Base-by-base conservation (phyloP, 1,140 invertebrate species). In the Steinernema khuongi region DNA sequence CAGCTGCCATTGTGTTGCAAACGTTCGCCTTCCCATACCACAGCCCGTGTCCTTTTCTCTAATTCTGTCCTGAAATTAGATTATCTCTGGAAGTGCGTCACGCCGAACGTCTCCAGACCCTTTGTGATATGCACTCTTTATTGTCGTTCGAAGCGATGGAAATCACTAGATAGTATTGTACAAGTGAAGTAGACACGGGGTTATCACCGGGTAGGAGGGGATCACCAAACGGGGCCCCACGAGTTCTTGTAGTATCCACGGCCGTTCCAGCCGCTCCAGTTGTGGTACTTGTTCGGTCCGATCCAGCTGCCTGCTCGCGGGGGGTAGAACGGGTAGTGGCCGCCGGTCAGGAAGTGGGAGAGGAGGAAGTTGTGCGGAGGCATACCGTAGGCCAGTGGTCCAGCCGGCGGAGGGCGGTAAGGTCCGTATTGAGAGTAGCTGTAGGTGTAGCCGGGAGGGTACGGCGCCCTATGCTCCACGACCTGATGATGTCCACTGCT, bases 221-320 rank as follows among this genome's bases (percentile, higher is more conserved):
- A n/a, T 60, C 22, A 60, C 50, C 50, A 60, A 60, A 26, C 50
- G 4, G 50, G 50, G 22, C 50, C 50, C 7, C 7, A 60, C 2
- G 14, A 14, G 50, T 4, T 17, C 50, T 70, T 50, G 44, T 73
- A 73, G 66, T 72, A 67, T 1, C 60, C 44, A 44, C 73, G 14
- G 30, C 73, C 70, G n/a, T 70, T 73, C 70, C 75, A 76, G 18
- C 76, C 76, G 26, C 76, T 74, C 28, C 71, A 77, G 28, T 68
- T 31, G 30, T 74, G 72, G 67, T 76, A 77, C 36, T 77, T 77
- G 70, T 77, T 77, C 18, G 76, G 76, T 68, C 76, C 76, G 31
- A 77, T 70, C 43, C 71, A 77, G 18, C 72, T 69, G 2, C 72
- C 33, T 30, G 26, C 41, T 19, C 71, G 36, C 31, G 43, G 28